phyloP scores from a whole-genome alignment of 2,888 invertebrate species.

The Lasioglossum zephyrum region DNA sequence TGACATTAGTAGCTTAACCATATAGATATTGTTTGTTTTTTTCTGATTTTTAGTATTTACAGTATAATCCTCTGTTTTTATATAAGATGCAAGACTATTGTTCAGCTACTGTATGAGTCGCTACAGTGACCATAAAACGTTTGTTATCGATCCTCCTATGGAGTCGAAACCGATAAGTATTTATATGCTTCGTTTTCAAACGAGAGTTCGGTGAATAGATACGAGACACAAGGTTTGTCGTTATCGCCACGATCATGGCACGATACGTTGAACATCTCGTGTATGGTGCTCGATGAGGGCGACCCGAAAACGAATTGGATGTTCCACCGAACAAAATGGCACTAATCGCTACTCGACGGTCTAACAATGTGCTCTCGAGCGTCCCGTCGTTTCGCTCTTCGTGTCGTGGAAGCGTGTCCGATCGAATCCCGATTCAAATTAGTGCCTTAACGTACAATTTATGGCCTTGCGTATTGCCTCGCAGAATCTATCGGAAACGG shows the following conservation, averaged over 20 bases:
- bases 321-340: slow-evolving; percentile 52
- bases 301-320: slow-evolving; percentile 30
- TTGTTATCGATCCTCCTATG: slow-evolving; percentile 44
- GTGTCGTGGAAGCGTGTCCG: slow-evolving; percentile 29
- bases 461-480: slow-evolving; percentile 50
- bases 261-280: slow-evolving; percentile 21
- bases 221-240: not conserved
- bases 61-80: slow-evolving; percentile 52
- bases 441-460: slow-evolving; percentile 64
- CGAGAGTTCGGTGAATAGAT: slow-evolving; percentile 28
- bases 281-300: slow-evolving; percentile 13
- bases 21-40: slow-evolving; percentile 50
- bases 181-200: slow-evolving; percentile 21
- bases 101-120: slow-evolving; percentile 51
- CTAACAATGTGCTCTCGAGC: slow-evolving; percentile 34
- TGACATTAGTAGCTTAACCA: slow-evolving; percentile 68
- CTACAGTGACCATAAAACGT: slow-evolving; percentile 61
- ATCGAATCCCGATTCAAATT: slow-evolving; percentile 49
- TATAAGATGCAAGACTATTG: slow-evolving; percentile 50
- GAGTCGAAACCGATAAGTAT: slow-evolving; percentile 35
- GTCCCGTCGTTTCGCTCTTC: slow-evolving; percentile 23
- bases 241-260: slow-evolving; percentile 42
- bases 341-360: slow-evolving; percentile 60
- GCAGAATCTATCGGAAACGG: slow-evolving; percentile 36
- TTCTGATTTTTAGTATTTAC: slow-evolving; percentile 71